phyloP scores from a whole-genome alignment of 2,888 invertebrate genomes.

The Plemyria rubiginata region DNA sequence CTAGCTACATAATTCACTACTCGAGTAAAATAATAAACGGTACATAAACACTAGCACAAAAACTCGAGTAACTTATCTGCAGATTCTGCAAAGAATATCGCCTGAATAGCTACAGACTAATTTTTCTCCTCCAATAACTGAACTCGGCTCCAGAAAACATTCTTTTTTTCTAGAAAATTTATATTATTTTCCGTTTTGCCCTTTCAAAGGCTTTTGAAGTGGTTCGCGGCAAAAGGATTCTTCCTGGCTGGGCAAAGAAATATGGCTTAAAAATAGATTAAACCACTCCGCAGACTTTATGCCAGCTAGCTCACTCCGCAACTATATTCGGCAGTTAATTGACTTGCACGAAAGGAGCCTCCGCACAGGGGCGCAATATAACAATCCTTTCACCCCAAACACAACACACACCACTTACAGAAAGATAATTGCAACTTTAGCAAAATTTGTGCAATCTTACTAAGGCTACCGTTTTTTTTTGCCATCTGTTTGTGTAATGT shows the following conservation, averaged over 20 bases:
- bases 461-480: too few relatives aligned
- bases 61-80: not conserved
- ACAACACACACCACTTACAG: too few relatives aligned
- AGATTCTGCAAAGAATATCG: not conserved
- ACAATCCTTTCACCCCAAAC: too few relatives aligned
- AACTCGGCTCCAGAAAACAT: slow-evolving; percentile 24
- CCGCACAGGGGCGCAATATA: too few relatives aligned
- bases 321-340: too few relatives aligned
- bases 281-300: slow-evolving; percentile 15
- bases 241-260: slow-evolving; percentile 40
- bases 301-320: slow-evolving; percentile 14
- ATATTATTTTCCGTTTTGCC: slow-evolving; percentile 43
- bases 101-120: slow-evolving; percentile 15
- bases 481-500: too few relatives aligned
- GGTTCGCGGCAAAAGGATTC: slow-evolving; percentile 42
- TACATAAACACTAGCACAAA: too few relatives aligned
- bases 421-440: too few relatives aligned
- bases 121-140: slow-evolving; percentile 30
- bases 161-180: slow-evolving; percentile 38
- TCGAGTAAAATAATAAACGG: too few relatives aligned
- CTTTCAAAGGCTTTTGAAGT: slow-evolving; percentile 43
- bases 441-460: too few relatives aligned
- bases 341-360: too few relatives aligned
- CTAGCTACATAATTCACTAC: too few relatives aligned
- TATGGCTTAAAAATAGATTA: slow-evolving; percentile 46